Evolutionary conservation across 2,113 vertebrate species (phyloP).

Genomic region (Toxotes chatareus): DNA sequence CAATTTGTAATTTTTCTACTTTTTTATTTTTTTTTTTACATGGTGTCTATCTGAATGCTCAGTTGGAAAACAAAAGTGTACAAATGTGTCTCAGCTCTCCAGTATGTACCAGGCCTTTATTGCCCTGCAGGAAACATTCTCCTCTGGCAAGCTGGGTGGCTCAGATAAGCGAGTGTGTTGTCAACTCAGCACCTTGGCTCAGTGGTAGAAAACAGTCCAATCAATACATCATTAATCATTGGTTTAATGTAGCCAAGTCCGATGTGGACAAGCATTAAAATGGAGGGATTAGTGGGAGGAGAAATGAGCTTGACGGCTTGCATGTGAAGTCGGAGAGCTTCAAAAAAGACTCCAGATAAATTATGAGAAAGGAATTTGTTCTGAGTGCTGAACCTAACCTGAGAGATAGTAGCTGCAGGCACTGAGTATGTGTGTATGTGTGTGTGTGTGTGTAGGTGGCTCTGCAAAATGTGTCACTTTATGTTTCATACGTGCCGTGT

Average conservation of each 20-base stretch:
- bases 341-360: constrained; percentile 57
- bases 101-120: constrained; percentile 44
- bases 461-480: background rate
- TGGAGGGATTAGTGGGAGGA: constrained; percentile 78
- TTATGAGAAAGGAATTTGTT: constrained; percentile 52
- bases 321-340: constrained; percentile 54
- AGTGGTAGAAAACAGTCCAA: constrained; percentile 71
- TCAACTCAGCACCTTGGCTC: constrained; percentile 82
- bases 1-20: constrained; percentile 30
- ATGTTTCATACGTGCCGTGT: background rate
- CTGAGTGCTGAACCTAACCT: constrained; percentile 24
- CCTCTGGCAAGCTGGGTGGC: constrained; percentile 77
- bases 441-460: background rate
- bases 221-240: constrained; percentile 85
- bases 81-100: constrained; percentile 52
- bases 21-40: background rate
- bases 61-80: constrained; percentile 63
- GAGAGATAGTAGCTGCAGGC: constrained; percentile 27
- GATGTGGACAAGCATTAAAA: constrained; percentile 81
- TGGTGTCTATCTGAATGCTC: constrained; percentile 9
- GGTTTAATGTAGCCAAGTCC: constrained; percentile 77
- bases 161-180: constrained; percentile 79
- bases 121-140: constrained; percentile 64
- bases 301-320: constrained; percentile 56
- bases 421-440: background rate